A percentile compares a stretch with the other conserved stretches of the same genome.
Evolutionary conservation across 1,140 invertebrate genomes (phyloP).

Genomic region (Diorhabda elongata): DNA sequence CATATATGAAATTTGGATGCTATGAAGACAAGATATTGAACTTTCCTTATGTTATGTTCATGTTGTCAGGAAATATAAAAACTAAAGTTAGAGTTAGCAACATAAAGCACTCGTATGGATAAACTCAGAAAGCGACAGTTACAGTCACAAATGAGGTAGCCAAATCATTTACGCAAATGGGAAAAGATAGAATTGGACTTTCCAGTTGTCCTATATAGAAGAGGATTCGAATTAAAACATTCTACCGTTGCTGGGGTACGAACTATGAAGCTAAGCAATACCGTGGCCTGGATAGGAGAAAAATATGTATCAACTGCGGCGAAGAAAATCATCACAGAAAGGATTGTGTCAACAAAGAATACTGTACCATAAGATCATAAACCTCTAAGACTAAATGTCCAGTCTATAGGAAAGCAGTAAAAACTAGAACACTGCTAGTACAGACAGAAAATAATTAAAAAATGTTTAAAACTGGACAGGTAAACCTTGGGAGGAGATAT

Average conservation of each 20-base stretch:
- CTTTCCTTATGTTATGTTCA: too few species aligned
- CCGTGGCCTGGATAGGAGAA: slow-evolving; percentile 1
- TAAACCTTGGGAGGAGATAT: too few species aligned
- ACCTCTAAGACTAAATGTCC: neutral
- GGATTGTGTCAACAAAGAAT: slow-evolving; percentile 5
- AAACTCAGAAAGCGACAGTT: too few species aligned
- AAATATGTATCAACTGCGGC: slow-evolving; percentile 17
- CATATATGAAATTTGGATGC: too few species aligned
- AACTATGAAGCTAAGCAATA: slow-evolving; percentile 9
- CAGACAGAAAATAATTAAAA: too few species aligned
- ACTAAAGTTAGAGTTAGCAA: too few species aligned
- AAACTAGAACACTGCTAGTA: too few species aligned
- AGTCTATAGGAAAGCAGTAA: slow-evolving; percentile 1
- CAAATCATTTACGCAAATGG: neutral
- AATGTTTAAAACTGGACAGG: too few species aligned
- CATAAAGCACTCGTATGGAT: too few species aligned
- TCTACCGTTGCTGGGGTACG: slow-evolving; percentile 15
- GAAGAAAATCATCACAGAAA: slow-evolving; percentile 13
- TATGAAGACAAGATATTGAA: too few species aligned
- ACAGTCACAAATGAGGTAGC: too few species aligned
- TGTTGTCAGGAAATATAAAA: too few species aligned
- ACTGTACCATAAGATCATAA: slow-evolving; percentile 10
- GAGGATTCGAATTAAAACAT: slow-evolving; percentile 3
- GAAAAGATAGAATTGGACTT: slow-evolving; percentile 9
- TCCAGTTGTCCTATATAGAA: neutral